Evolutionary conservation across 1,140 invertebrate genomes (phyloP).

Genomic region (Neelides sp.): DNA sequence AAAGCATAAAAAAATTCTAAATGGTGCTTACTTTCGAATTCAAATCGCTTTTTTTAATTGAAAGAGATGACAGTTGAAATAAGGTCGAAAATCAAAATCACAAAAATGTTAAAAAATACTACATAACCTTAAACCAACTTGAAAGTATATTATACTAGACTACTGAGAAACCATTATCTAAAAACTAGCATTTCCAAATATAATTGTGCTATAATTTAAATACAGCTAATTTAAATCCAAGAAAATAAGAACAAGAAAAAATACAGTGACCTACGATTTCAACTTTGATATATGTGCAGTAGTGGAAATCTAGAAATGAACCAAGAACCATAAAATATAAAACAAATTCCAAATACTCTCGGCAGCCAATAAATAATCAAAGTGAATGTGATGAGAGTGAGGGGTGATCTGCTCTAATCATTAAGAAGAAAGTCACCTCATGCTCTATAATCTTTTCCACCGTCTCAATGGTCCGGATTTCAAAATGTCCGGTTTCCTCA

Average conservation of each 20-base stretch:
- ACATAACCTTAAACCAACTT: too few relatives aligned
- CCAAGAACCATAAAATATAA: conserved; percentile 37
- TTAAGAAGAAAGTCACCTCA: conserved; percentile 54
- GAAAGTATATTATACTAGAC: too few relatives aligned
- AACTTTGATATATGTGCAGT: conserved; percentile 35
- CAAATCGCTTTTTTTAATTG: too few relatives aligned
- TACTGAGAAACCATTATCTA: too few relatives aligned
- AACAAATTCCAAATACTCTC: conserved; percentile 38
- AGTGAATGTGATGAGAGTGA: not conserved
- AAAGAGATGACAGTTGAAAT: too few relatives aligned
- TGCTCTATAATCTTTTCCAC: conserved; percentile 88
- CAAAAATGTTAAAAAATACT: too few relatives aligned
- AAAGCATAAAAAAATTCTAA: too few relatives aligned
- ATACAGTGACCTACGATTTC: conserved; percentile 2
- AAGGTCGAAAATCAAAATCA: too few relatives aligned
- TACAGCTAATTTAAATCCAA: too few relatives aligned
- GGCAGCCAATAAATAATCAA: conserved; percentile 26
- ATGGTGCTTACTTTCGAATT: too few relatives aligned
- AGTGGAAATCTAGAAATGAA: conserved; percentile 35
- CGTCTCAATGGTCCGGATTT: conserved; percentile 77
- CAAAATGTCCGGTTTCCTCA: conserved; percentile 65
- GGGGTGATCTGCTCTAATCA: not conserved
- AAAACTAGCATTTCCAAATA: too few relatives aligned
- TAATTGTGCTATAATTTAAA: too few relatives aligned
- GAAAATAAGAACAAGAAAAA: not conserved